These are phyloP conservation scores for Nysson spinosus DNA, from an alignment of 2,888 invertebrate genomes.

Conservation along the genomic window DNA sequence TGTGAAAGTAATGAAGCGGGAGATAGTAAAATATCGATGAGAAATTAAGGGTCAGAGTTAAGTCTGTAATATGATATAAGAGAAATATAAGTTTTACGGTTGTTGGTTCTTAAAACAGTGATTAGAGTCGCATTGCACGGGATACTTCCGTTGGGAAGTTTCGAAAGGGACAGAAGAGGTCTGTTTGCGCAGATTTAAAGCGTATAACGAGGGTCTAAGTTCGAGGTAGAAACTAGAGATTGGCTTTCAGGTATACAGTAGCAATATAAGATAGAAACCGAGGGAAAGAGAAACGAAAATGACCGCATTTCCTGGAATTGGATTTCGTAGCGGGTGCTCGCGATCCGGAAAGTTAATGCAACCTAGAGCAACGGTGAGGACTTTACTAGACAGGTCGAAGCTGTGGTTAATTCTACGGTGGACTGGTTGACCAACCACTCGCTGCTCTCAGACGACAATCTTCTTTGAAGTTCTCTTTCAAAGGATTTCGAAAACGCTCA, in stretches of 20 bases:
- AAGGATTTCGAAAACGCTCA: background rate
- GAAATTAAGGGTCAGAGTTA: too few relatives aligned
- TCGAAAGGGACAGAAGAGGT: conserved; percentile 9
- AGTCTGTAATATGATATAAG: too few relatives aligned
- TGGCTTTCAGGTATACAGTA: background rate
- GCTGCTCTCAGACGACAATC: conserved; percentile 6
- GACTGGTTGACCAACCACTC: conserved; percentile 9
- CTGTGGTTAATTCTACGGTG: conserved; percentile 50
- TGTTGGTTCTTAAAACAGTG: too few relatives aligned
- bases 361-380: conserved; percentile 16
- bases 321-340: conserved; percentile 43
- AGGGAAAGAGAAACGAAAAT: conserved; percentile 41
- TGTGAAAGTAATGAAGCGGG: too few relatives aligned
- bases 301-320: conserved; percentile 48
- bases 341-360: conserved; percentile 53
- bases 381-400: conserved; percentile 16
- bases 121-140: too few relatives aligned
- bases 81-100: too few relatives aligned
- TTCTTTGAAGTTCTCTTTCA: background rate
- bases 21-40: too few relatives aligned
- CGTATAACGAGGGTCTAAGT: conserved; percentile 22
- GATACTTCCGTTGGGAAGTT: background rate
- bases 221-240: conserved; percentile 3
- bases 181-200: conserved; percentile 10
- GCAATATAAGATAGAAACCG: conserved; percentile 23